These are phyloP conservation scores for Nomia melanderi DNA, from an alignment of 1,140 invertebrate genomes.

Conservation along the genomic window DNA sequence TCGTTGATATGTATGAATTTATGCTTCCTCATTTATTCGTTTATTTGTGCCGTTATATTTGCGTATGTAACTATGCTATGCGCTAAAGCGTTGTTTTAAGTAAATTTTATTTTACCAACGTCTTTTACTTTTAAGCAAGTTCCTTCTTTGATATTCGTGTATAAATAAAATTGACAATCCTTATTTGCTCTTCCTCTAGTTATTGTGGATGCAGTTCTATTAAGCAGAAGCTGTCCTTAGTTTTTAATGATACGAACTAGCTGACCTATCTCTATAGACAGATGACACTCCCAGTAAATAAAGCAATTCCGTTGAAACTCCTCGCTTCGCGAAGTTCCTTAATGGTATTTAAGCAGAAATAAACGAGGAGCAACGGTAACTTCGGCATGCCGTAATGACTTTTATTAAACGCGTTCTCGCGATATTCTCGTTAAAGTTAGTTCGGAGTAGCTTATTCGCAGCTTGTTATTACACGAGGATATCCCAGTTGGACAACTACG, in stretches of 20 bases:
- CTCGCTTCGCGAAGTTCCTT: constrained; percentile 19
- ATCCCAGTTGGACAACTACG: constrained; percentile 41
- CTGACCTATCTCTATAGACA: background rate
- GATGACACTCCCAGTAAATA: constrained; percentile 17
- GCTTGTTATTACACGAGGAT: constrained; percentile 11
- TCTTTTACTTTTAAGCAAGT: no score
- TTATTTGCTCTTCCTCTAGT: no score
- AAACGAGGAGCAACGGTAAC: constrained; percentile 20
- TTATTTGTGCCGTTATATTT: no score
- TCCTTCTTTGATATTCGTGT: no score
- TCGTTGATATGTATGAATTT: no score
- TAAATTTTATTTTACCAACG: no score
- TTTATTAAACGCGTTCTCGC: constrained; percentile 39
- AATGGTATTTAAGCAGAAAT: constrained; percentile 33
- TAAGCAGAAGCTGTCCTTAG: background rate
- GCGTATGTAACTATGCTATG: no score
- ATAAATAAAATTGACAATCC: no score
- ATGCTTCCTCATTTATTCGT: no score
- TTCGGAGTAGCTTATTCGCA: constrained; percentile 36
- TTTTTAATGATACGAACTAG: background rate
- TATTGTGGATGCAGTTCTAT: background rate
- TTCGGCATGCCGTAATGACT: constrained; percentile 17
- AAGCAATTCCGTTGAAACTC: background rate
- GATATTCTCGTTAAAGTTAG: constrained; percentile 37
- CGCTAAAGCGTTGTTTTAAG: no score